Base-by-base conservation (phyloP, 2,888 invertebrate species). In the Rhamphomyia laevipes region DNA sequence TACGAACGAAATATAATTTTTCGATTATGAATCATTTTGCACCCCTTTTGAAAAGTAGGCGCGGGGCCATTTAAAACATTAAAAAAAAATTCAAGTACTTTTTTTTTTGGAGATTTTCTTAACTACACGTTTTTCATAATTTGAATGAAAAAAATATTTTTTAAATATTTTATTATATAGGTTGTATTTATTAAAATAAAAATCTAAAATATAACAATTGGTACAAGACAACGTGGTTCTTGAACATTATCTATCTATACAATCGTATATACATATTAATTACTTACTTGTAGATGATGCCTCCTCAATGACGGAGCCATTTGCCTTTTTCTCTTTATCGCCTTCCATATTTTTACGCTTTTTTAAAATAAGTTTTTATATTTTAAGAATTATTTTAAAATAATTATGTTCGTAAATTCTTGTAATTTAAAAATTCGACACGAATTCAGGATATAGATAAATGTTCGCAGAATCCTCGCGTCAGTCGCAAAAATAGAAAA, bases 251-350 rank as follows among this genome's bases (percentile, higher is more conserved):
- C 15, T 13, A 23, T 16, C 2, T 23, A 13, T 23, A 42, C 9
- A 12, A n/a, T n/a, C 5, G 16, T 13, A 35, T 35, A n/a, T 27
- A 27, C 9, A 7, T 27, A 44, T 12, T 27, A 15, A n/a, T 17
- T 41, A 47, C 54, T 54, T 52, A 54, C 54, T 54, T 51, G 54
- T 54, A 21, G 54, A 54, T 15, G 54, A 47, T 16, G 51, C 52
- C 35, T 54, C 54, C 15, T 47, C 43, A 10, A 49, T 42, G n/a
- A 46, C 45, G 11, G 46, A 23, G 37, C 42, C 49, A 37, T 46
- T 49, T 21, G 41, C 38, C 21, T 49, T 45, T 46, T 35, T 13
- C 35, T 35, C 42, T 42, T 42, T 42, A 23, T 42, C 42, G 21
- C 42, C 42, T 42, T 42, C 42, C 42, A 42, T 42, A 42, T 42